Evolutionary conservation across 2,113 vertebrate genomes (phyloP).

Genomic region (Oreochromis spilurus): DNA sequence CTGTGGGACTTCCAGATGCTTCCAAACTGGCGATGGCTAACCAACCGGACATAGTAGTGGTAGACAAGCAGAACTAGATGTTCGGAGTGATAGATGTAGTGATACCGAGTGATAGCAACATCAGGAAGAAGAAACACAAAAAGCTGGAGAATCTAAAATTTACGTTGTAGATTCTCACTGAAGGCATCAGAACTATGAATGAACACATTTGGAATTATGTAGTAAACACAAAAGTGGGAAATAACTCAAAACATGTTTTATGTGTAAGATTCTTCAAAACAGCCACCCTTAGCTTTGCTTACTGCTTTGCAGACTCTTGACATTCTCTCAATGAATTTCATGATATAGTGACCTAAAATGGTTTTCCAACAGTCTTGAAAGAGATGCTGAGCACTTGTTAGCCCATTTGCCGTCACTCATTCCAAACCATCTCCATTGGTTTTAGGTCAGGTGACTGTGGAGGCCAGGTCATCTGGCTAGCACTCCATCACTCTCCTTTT

Average conservation of each 20-base stretch:
- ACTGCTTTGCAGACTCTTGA: background rate
- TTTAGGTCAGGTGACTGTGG: background rate
- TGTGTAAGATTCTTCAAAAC: background rate
- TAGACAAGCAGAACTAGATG: background rate
- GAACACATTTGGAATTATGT: background rate
- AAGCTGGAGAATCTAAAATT: background rate
- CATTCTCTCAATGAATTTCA: background rate
- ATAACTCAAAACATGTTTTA: background rate
- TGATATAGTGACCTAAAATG: background rate
- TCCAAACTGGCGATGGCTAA: background rate
- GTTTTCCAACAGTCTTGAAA: background rate
- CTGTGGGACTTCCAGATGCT: background rate
- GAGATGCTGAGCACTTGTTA: background rate
- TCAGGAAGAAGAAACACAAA: background rate
- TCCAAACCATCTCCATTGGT: background rate
- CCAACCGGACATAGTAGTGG: background rate
- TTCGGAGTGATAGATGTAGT: rapidly evolving
- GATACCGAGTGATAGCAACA: background rate
- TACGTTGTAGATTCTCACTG: background rate
- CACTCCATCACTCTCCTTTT: rapidly evolving
- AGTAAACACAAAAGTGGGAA: background rate
- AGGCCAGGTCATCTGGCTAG: background rate
- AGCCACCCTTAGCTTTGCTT: background rate
- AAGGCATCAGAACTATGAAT: background rate
- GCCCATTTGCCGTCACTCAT: background rate